Percentiles rank a stretch among this genome's conserved stretches.
Evolutionary conservation across 1,140 invertebrate species (phyloP).

Genomic region (Phortica variegata): DNA sequence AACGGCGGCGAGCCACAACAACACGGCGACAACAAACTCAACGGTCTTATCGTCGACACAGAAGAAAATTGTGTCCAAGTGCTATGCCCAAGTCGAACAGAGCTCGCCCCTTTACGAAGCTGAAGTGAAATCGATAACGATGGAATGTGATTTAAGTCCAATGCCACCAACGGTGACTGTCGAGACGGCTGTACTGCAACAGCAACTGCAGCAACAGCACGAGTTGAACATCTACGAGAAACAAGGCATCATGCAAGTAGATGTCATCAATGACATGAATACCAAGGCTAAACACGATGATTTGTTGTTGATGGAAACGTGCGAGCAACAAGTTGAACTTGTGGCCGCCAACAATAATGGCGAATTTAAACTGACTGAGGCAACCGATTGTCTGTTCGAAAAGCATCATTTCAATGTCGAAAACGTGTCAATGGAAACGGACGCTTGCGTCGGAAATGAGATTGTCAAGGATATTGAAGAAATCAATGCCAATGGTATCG

Average conservation of each 20-base stretch:
- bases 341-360: conserved; percentile 19
- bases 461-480: conserved; percentile 3
- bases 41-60: conserved; percentile 15
- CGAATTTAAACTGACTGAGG: conserved; percentile 9
- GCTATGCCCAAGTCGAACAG: conserved; percentile 14
- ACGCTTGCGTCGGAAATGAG: conserved; percentile 16
- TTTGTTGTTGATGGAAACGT: conserved; percentile 27
- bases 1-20: conserved; percentile 29
- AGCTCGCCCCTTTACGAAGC: conserved; percentile 28
- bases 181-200: conserved; percentile 10
- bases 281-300: conserved; percentile 22
- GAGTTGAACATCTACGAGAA: conserved; percentile 22
- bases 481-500: conserved; percentile 7
- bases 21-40: conserved; percentile 17
- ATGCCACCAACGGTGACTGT: conserved; percentile 11
- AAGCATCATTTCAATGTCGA: conserved; percentile 30
- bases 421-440: conserved; percentile 29
- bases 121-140: conserved; percentile 47
- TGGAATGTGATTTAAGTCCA: conserved; percentile 26
- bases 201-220: conserved; percentile 47
- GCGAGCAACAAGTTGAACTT: conserved; percentile 23
- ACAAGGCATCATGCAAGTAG: conserved; percentile 23
- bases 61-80: conserved; percentile 17
- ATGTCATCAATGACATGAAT: conserved; percentile 15
- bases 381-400: conserved; percentile 24